Evolutionary conservation across 2,113 vertebrate genomes (phyloP).

Genomic region (Tricholaema leucomelas): DNA sequence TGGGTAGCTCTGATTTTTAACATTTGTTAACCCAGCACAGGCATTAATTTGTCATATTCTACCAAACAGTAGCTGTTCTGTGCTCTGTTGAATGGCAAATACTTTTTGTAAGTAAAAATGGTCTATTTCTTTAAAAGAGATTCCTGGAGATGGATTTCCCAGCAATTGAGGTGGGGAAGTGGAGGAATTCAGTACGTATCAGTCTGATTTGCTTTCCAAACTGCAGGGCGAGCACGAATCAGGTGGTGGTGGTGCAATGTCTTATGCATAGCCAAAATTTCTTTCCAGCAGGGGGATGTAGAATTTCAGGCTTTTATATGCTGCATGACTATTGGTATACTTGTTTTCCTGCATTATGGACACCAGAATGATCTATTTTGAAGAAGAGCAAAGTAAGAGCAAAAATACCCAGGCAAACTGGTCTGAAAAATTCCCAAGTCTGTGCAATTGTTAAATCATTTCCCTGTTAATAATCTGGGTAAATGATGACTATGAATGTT

Average conservation of each 20-base stretch:
- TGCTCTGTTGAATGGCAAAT: neutral
- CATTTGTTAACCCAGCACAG: neutral
- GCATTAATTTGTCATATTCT: neutral
- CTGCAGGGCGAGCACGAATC: neutral
- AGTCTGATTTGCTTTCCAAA: neutral
- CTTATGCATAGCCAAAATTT: neutral
- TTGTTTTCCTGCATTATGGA: neutral
- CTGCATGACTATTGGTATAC: neutral
- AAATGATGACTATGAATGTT: neutral
- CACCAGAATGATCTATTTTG: neutral
- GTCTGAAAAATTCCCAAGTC: neutral
- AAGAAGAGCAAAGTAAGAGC: neutral
- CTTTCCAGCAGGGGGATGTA: slow-evolving; percentile 63
- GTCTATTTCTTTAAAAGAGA: neutral
- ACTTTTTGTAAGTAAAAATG: neutral
- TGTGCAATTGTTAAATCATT: neutral
- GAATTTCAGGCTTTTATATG: slow-evolving; percentile 39
- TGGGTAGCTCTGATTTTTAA: neutral
- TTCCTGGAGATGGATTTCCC: neutral
- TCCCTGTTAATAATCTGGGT: neutral
- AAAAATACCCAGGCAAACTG: neutral
- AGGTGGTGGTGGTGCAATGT: neutral
- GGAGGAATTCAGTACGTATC: neutral
- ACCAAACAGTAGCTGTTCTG: neutral
- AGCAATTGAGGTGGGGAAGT: neutral